Percentiles rank a stretch among this genome's conserved stretches.
These are phyloP conservation scores for Deladenus siricidicola DNA, from an alignment of 2,888 invertebrate species.

Conservation along the genomic window DNA sequence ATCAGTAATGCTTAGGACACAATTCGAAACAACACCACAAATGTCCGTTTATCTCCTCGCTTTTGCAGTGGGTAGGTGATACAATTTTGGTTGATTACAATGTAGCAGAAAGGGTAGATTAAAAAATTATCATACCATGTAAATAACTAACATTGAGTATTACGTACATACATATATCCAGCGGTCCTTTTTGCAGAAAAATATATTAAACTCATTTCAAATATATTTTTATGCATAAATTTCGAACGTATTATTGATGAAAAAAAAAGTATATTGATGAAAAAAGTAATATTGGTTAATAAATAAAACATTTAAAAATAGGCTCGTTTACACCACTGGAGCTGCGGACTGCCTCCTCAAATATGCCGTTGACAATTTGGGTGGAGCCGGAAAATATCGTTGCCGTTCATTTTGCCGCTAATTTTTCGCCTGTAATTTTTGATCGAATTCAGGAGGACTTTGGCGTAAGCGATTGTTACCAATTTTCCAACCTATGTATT, in stretches of 20 bases:
- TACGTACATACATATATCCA: too few species aligned
- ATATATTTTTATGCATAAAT: too few species aligned
- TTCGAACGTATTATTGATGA: too few species aligned
- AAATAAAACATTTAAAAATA: too few species aligned
- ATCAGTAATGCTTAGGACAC: slow-evolving; percentile 25
- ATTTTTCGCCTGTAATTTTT: slow-evolving; percentile 44
- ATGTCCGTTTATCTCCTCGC: slow-evolving; percentile 56
- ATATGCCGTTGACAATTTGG: slow-evolving; percentile 46
- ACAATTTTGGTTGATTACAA: background rate
- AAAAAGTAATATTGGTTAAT: too few species aligned
- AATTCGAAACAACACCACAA: slow-evolving; percentile 52
- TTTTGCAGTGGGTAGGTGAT: slow-evolving; percentile 44
- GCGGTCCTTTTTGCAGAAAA: too few species aligned
- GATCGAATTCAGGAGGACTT: slow-evolving; percentile 46
- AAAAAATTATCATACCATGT: too few species aligned
- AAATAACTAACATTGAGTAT: too few species aligned
- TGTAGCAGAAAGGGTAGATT: too few species aligned
- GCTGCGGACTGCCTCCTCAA: slow-evolving; percentile 33
- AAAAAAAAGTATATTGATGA: too few species aligned
- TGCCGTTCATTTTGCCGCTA: slow-evolving; percentile 39
- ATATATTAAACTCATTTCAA: too few species aligned
- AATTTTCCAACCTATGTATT: background rate
- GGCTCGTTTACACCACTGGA: slow-evolving; percentile 44
- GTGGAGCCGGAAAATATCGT: slow-evolving; percentile 27
- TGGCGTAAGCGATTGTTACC: slow-evolving; percentile 19